Base-by-base conservation (phyloP, 2,888 invertebrate species). In the Encarsia formosa region DNA sequence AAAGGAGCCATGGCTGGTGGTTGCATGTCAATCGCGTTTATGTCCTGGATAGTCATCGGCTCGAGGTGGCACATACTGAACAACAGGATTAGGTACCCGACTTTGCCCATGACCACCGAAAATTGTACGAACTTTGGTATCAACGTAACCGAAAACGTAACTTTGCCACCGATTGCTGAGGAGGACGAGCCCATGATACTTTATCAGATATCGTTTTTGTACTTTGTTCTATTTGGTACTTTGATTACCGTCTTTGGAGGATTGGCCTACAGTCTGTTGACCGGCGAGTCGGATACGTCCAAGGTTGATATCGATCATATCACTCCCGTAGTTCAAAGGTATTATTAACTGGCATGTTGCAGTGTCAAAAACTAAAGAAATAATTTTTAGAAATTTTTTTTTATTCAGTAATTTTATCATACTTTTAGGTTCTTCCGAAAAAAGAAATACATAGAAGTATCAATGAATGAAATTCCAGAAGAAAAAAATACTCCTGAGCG, bases 121-220 rank as follows among this genome's bases (percentile, higher is more conserved):
- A 61, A 61, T 15, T 68, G 67, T 15, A 41, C 32, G 6, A 32
- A 13, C 5, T 9, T 32, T 4, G 32, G 4, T 4, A 32, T 5
- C 32, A 8, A 15, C 15, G 13, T 15, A 5, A 5, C 32, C 32
- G 15, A 13, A 13, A 15, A 5, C 8, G 8, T 11, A 11, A 26
- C 26, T 26, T 26, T 11, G 8, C 11, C 11, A 8, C 26, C 11
- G 8, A 11, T 8, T 5, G 5, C 31, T 1, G 22, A 34, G 4
- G 37, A 46, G 4, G 71, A 71, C 4, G 68, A 72, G 42, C 65
- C 71, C 3, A 77, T 78, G 51, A 75, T 78, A 29, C 69, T 86
- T 6, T 87, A 83, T 70, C 74, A 79, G 19, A 76, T 87, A 49
- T 83, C 85, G 0, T 85, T 85, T 70, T 81, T 86, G 52, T 85